Base-by-base conservation (phyloP, 2,888 invertebrate genomes). In the Emmelina monodactyla region DNA sequence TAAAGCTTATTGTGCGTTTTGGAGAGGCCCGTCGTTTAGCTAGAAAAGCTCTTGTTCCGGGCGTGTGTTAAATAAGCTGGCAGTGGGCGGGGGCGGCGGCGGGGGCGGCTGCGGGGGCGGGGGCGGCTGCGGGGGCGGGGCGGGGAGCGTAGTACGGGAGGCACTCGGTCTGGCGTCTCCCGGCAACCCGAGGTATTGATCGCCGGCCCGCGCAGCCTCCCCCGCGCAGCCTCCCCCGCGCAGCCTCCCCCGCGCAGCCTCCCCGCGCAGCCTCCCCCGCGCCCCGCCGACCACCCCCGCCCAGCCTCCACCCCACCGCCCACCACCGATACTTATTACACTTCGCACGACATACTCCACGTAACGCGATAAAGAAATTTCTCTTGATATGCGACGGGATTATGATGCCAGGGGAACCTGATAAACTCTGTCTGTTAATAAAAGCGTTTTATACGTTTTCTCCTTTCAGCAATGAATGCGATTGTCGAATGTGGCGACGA, bases 81-180 rank as follows among this genome's bases (percentile, higher is more conserved):
- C 66, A 68, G 71, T 65, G 68, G 66, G 68, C 51, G 56, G 55
- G 49, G 57, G 48, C 49, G 48, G 42, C 46, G 46, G 45, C 51
- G 51, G 55, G 55, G 59, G 64, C 64, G 67, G 73, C 70, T 75
- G 79, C 75, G 79, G 80, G 69, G 71, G 83, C 82, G 83, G 81
- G 48, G 50, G 48, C 42, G 47, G 46, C 45, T 51, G 51, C 55
- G 55, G 59, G n/a, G 48, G 50, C 49, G 42, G 47, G 46, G 45
- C 51, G 51, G 55, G 55, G 59, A 64, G 64, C 68, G 73, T 71
- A 76, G 79, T 75, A 79, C 80, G 69, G 71, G 83, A 82, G 83
- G 81, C 83, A 82, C 82, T 82, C 82, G 76, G 84, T 83, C 82
- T 82, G 80, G 81, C 82, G 82, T 83, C 68, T 70, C 76, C 82